Evolutionary conservation across 2,797 vertebrate genomes (phyloP), one percentile per base, ranked within the genome.

Genomic region (Lacerta agilis): DNA sequence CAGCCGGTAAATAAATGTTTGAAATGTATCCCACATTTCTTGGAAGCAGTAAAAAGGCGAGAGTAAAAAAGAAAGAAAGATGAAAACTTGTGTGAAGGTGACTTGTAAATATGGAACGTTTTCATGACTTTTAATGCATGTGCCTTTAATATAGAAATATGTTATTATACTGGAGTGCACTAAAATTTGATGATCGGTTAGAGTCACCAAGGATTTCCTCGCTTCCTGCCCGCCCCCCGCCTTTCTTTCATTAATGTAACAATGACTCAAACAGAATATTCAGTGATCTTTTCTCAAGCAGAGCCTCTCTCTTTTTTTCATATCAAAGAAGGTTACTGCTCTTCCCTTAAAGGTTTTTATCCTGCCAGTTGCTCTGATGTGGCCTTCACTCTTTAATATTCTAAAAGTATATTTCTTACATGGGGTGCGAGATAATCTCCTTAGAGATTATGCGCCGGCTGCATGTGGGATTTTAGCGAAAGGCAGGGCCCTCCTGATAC

Each of bases 351-450:
- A 84, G 25, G 27, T 33, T 33, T 2, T 73, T 33, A 25, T 27
- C 9, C 15, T 20, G 2, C 25, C 15, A 72, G 43, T 69, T 55
- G 61, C 25, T 77, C 61, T 77, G 80, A 69, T 87, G 38, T 87
- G 61, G 80, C 86, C 61, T 83, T 69, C 43, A 29, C 72, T 77
- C 80, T 87, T 87, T 87, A 87, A 87, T 87, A 87, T 89, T 89
- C 88, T 82, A 77, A 69, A 89, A 69, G 88, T 86, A 86, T 82
- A 55, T 82, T 86, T 86, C 88, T 86, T 67, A 89, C 79, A 67
- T 10, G 20, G 79, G 61, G 43, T 69, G 58, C 58, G 71, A 58
- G 71, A 78, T 87, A 87, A 87, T 86, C 72, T 82, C 61, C 49
- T 86, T 89, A 77, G 79, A 81, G 83, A 82, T 81, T 76, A 76